Percentiles rank a stretch among this genome's conserved stretches.
These are phyloP conservation scores for Tachuris rubrigastra DNA, from an alignment of 2,113 vertebrate genomes.

Conservation along the genomic window DNA sequence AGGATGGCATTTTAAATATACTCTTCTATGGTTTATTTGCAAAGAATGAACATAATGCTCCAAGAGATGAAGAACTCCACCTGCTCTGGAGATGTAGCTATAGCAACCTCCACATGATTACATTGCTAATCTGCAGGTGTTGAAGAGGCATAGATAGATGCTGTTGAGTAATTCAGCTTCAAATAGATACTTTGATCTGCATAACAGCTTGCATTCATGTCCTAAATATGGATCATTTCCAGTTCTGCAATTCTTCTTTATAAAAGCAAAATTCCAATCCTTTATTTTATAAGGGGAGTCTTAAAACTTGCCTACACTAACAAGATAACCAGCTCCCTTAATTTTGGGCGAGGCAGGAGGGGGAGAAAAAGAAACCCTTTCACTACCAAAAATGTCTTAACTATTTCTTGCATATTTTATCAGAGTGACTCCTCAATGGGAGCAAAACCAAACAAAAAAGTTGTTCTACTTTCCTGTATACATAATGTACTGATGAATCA, in stretches of 20 bases:
- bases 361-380: not conserved
- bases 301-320: not conserved
- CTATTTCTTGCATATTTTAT: not conserved
- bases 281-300: not conserved
- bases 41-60: conserved; percentile 44
- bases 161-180: conserved; percentile 62
- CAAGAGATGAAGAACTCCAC: conserved; percentile 40
- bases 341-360: not conserved
- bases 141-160: conserved; percentile 66
- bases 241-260: conserved; percentile 13
- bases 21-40: not conserved
- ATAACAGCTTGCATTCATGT: conserved; percentile 63
- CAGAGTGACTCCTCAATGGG: not conserved
- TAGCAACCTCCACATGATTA: conserved; percentile 62
- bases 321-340: not conserved
- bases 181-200: conserved; percentile 64
- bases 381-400: not conserved
- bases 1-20: conserved; percentile 18
- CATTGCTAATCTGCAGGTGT: conserved; percentile 63
- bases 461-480: not conserved
- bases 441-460: not conserved
- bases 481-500: not conserved
- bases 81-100: conserved; percentile 63
- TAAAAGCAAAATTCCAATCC: not conserved
- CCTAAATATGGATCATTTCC: conserved; percentile 53